Conservation (phyloP, 2,888 invertebrate species). For the Uloborus plumipes region DNA sequence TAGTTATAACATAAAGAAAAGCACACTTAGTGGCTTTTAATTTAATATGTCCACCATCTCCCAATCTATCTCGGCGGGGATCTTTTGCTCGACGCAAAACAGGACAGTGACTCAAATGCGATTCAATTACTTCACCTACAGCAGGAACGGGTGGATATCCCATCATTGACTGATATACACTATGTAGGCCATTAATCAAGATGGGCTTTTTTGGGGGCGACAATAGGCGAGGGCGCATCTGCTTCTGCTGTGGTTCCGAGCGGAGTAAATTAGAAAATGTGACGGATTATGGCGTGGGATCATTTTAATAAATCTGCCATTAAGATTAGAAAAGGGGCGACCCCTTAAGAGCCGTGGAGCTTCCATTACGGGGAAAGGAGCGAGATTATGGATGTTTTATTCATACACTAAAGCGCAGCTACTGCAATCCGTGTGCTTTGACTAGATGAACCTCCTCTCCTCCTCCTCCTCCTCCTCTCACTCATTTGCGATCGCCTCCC, state of each 20-base stretch:
- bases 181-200: slow-evolving; percentile 40
- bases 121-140: slow-evolving; percentile 53
- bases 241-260: slow-evolving; percentile 13
- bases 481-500: background rate
- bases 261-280: slow-evolving; percentile 66
- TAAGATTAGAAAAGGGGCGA: slow-evolving; percentile 59
- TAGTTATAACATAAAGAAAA: too few species aligned
- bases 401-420: slow-evolving; percentile 39
- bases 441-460: slow-evolving; percentile 1
- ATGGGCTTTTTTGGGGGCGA: slow-evolving; percentile 10
- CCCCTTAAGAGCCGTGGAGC: slow-evolving; percentile 32
- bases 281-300: slow-evolving; percentile 64
- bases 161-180: slow-evolving; percentile 22
- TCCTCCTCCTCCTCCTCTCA: background rate
- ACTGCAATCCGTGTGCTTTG: slow-evolving; percentile 14
- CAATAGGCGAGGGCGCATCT: slow-evolving; percentile 45
- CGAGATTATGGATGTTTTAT: slow-evolving; percentile 65
- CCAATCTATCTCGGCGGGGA: background rate
- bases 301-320: slow-evolving; percentile 67
- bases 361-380: slow-evolving; percentile 42
- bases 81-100: slow-evolving; percentile 8
- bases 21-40: too few species aligned
- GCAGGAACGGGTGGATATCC: background rate
- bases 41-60: slow-evolving; percentile 1
- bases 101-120: slow-evolving; percentile 41